Evolutionary conservation across 2,113 vertebrate species (phyloP), one percentile per base, ranked within the genome.

Genomic region (Dipodomys spectabilis): DNA sequence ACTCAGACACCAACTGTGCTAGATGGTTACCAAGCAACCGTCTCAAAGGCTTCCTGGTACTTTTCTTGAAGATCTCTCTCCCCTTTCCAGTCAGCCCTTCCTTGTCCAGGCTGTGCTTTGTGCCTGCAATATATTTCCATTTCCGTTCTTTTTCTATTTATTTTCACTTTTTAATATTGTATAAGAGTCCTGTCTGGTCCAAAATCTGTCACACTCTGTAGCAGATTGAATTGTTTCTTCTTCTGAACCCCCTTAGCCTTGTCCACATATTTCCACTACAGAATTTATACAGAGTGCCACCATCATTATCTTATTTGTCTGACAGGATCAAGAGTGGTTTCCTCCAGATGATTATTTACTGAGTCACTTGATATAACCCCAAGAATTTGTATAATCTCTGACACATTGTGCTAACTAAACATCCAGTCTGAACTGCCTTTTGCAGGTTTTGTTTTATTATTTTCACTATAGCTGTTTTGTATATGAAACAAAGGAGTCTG

Each of bases 11-110:
- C 64, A 89, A 93, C 88, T 91, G 71, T 67, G 85, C 91, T 69
- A 53, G 73, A n/a, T 80, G 81, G 90, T 94, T 94, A 94, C 94
- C 90, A 94, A 83, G 95, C 93, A 95, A 94, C 89, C 20, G 53
- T 84, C 92, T 94, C 81, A 67, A 90, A 89, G 86, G 82, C 93
- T 90, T 88, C 44, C 93, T 77, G 65, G 73, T 68, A 89, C 53
- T 71, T 92, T 69, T 60, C 86, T 62, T 89, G 57, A 80, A 79
- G 27, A 20, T 87, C 64, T 71, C 30, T 53, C 57, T 92, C 86
- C 35, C 72, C 65, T 91, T 95, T 80, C 64, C 49, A 89, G 49
- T 69, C 80, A 94, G 7, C 15, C 30, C 11, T 60, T 60, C 12
- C 86, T 81, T 78, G 35, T 49, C 93, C 65, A 82, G 20, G 19